Conservation (phyloP, 2,888 invertebrate genomes). For the Erpobdella octoculata region DNA sequence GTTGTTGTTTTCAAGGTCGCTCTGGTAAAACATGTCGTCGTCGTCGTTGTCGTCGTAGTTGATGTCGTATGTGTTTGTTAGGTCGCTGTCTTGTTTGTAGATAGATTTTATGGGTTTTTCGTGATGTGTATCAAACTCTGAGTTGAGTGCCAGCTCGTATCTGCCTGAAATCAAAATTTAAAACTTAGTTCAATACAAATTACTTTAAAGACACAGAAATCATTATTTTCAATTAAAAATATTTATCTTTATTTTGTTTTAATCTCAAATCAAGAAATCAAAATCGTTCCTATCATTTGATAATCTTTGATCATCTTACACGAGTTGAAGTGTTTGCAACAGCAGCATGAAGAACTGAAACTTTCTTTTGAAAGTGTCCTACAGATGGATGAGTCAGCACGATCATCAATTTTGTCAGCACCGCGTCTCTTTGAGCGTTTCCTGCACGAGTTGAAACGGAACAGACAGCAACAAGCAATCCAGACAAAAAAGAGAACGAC, state of each 20-base stretch:
- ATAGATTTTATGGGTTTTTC: too few relatives aligned
- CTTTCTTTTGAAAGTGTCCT: neutral
- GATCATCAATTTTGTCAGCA: neutral
- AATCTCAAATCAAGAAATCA: neutral
- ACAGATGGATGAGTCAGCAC: neutral
- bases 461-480: neutral
- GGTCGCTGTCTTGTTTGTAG: neutral
- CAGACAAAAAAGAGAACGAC: slow-evolving; percentile 1
- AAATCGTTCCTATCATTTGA: neutral
- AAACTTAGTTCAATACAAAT: too few relatives aligned
- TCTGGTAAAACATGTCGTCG: neutral
- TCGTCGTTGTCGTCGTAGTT: neutral
- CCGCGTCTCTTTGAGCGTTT: neutral
- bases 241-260: neutral
- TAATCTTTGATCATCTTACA: too few relatives aligned
- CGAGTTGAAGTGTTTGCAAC: too few relatives aligned
- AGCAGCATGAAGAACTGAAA: neutral
- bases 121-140: too few relatives aligned
- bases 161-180: neutral
- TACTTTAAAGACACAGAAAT: too few relatives aligned
- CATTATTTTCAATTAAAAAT: too few relatives aligned
- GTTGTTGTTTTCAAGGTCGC: neutral
- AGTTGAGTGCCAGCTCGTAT: neutral
- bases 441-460: neutral
- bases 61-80: neutral